Percentiles rank a stretch among this genome's conserved stretches.
Conservation (phyloP, 2,797 vertebrate species). For the Lepilemur septentrionalis region DNA sequence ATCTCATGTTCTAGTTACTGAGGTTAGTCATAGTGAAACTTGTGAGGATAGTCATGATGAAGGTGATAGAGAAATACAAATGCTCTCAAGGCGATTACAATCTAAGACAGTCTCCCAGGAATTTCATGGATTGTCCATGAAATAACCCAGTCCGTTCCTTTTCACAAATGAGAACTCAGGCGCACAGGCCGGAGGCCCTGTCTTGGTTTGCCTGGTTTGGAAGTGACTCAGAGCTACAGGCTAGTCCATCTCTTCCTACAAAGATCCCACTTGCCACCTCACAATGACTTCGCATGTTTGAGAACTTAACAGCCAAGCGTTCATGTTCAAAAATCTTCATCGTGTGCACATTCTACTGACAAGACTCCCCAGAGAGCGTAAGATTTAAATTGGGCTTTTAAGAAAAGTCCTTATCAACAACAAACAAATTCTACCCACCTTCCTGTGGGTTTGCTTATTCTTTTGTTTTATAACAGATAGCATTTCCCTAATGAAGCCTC, state of each 20-base stretch:
- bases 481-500: slow-evolving; percentile 41
- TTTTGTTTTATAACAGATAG: neutral
- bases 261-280: neutral
- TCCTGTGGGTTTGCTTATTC: neutral
- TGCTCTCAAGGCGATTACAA: neutral
- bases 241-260: neutral
- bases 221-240: neutral
- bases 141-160: neutral
- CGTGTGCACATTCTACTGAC: neutral
- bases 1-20: neutral
- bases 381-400: neutral
- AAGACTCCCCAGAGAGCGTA: neutral
- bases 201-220: neutral
- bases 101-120: neutral
- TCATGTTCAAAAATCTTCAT: neutral
- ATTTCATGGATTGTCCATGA: neutral
- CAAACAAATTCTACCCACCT: neutral
- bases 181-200: neutral
- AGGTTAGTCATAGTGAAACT: neutral
- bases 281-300: neutral
- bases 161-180: neutral
- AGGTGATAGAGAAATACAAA: neutral
- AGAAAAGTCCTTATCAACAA: neutral
- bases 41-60: neutral
- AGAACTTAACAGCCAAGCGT: neutral